Evolutionary conservation across 2,113 vertebrate species (phyloP).

Genomic region (Cheirogaleus medius): DNA sequence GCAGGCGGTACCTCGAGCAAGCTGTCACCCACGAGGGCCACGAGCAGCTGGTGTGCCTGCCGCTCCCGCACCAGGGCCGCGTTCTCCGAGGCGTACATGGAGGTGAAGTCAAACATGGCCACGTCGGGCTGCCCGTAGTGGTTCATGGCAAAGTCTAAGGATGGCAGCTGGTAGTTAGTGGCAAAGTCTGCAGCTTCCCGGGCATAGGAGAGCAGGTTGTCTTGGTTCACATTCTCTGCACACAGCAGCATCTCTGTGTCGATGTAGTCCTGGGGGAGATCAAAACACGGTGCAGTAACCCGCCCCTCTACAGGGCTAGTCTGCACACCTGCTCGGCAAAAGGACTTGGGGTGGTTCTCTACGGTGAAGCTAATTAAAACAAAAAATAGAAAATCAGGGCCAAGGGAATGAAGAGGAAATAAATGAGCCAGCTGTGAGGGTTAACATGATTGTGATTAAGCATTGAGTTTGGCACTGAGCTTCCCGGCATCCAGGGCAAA

Average conservation of each 20-base stretch:
- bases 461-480: constrained; percentile 10
- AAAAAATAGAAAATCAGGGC: background rate
- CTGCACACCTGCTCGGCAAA: background rate
- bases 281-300: accelerated
- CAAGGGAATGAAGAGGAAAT: background rate
- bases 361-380: background rate
- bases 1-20: constrained; percentile 92
- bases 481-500: constrained; percentile 46
- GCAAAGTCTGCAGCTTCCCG: constrained; percentile 97
- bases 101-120: constrained; percentile 99
- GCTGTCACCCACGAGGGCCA: constrained; percentile 96
- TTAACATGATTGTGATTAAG: background rate
- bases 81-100: constrained; percentile 97
- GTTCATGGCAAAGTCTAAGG: constrained; percentile 95
- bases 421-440: background rate
- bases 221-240: constrained; percentile 94
- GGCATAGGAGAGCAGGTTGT: constrained; percentile 93
- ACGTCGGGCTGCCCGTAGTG: constrained; percentile 95
- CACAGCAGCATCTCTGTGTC: constrained; percentile 94
- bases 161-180: constrained; percentile 97
- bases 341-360: background rate
- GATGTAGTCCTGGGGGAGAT: constrained; percentile 88
- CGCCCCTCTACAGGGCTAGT: background rate
- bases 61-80: constrained; percentile 94
- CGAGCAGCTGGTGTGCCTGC: constrained; percentile 92